phyloP scores from a whole-genome alignment of 2,797 vertebrate species.

The Carcharodon carcharias region DNA sequence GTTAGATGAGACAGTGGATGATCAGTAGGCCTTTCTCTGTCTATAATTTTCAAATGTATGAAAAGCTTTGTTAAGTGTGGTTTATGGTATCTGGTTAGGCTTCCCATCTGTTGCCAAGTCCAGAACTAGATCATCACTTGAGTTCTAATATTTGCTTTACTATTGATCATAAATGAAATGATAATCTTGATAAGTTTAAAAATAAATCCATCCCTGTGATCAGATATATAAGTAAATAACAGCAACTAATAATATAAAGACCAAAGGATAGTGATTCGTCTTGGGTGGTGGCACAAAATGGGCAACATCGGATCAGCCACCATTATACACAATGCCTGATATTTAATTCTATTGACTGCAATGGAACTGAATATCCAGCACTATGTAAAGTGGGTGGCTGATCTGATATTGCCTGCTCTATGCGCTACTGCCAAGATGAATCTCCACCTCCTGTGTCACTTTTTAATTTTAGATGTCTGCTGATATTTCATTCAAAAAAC shows the following conservation, averaged over 20 bases:
- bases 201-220: neutral
- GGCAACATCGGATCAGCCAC: neutral
- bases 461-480: neutral
- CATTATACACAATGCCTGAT: neutral
- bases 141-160: neutral
- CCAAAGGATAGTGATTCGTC: no score
- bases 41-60: neutral
- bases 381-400: neutral
- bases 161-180: neutral
- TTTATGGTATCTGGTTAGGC: neutral
- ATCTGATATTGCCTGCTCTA: neutral
- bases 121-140: neutral
- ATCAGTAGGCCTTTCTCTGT: neutral
- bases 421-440: neutral
- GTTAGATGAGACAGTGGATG: neutral
- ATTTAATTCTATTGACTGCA: neutral
- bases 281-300: neutral
- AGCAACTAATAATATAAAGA: neutral
- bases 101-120: neutral
- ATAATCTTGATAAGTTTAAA: neutral
- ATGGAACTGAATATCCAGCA: neutral
- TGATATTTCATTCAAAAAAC: no score
- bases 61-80: neutral
- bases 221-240: neutral
- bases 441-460: neutral